Evolutionary conservation across 2,797 vertebrate species (phyloP), one percentile per base, ranked within the genome.

Genomic region (Pantherophis vulpinus): DNA sequence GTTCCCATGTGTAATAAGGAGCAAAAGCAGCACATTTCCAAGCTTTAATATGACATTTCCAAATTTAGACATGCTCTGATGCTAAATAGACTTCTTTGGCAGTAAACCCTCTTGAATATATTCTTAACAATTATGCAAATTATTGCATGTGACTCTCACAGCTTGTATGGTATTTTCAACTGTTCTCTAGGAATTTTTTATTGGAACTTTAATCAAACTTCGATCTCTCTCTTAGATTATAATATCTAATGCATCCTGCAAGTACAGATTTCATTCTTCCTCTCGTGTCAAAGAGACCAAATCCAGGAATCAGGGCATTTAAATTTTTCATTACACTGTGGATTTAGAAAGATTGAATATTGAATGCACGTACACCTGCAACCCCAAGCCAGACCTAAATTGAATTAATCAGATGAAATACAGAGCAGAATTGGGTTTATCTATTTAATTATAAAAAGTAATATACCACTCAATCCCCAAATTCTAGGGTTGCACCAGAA

Each of bases 341-440:
- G 9, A n/a, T 79, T 94, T 93, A 90, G 92, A 66, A 94, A 4
- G 94, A 91, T 5, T 94, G 91, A 96, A 93, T n/a, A 79, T 1
- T 89, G 87, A 95, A 95, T 79, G 86, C 1, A 4, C 70, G 4
- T 79, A 79, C 23, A 5, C 86, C 93, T 95, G 89, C 59, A 91
- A 70, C 87, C 13, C 25, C 60, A 89, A 91, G 83, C 47, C n/a
- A 61, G 16, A 70, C 13, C 32, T 66, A 92, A 86, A 92, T n/a
- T 92, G 94, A 94, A 12, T 66, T 74, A 95, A 93, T 86, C 32
- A 93, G 63, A 92, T 93, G 79, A 92, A 94, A 92, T 87, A 91
- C 74, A 14, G 91, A 18, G 70, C 9, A 93, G n/a, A 55, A 74
- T 56, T 79, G 92, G 86, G 5, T 29, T 29, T 83, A 25, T 54